A percentile compares a stretch with the other conserved stretches of the same genome.
Conservation (phyloP, 2,888 invertebrate genomes). For the Sesia apiformis region DNA sequence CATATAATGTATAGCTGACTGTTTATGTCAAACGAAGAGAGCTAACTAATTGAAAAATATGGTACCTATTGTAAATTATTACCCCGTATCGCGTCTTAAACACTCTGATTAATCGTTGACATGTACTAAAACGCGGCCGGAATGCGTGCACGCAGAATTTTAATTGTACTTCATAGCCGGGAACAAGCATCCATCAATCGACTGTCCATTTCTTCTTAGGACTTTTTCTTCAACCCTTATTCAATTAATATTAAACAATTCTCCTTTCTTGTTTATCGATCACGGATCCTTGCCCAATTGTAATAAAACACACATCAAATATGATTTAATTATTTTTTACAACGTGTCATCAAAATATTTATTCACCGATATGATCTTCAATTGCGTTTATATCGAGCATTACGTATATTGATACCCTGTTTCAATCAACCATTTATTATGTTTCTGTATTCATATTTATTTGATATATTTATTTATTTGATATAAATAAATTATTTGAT, state of each 20-base stretch:
- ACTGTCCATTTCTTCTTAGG: not conserved
- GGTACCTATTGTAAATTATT: slow-evolving; percentile 37
- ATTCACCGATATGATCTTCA: not conserved
- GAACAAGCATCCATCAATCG: not conserved
- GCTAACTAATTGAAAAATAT: slow-evolving; percentile 61
- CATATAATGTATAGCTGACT: too few species aligned
- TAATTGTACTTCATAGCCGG: slow-evolving; percentile 9
- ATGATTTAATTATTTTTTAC: not conserved
- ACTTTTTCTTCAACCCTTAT: not conserved
- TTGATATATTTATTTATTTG: too few species aligned
- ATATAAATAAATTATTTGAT: too few species aligned
- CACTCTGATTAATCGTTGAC: slow-evolving; percentile 46
- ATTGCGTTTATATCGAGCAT: not conserved
- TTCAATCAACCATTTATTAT: too few species aligned
- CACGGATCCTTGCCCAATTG: not conserved
- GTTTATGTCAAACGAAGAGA: slow-evolving; percentile 17
- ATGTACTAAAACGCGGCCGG: slow-evolving; percentile 23
- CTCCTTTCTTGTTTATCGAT: not conserved
- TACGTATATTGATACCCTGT: not conserved
- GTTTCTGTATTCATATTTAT: too few species aligned
- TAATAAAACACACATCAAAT: not conserved
- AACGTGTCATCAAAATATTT: not conserved
- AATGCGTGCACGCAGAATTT: slow-evolving; percentile 16
- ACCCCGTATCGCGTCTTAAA: slow-evolving; percentile 37
- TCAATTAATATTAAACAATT: not conserved